Conservation (phyloP, 2,797 vertebrate species). For the Ctenopoma kingsleyae region DNA sequence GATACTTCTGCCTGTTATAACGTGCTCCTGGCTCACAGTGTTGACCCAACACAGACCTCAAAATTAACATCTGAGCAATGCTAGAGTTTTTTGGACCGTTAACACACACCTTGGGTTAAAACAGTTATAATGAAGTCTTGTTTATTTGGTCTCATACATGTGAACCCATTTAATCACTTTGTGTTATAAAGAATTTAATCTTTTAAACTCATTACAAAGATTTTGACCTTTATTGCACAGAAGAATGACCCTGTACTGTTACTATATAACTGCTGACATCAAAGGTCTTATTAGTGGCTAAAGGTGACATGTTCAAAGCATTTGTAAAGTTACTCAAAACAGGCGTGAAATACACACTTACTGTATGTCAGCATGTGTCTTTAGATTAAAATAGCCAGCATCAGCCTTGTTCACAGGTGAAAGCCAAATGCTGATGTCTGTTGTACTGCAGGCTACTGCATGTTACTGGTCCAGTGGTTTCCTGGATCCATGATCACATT, state of each 20-base stretch:
- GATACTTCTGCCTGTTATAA: constrained; percentile 3
- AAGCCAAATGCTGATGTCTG: constrained; percentile 32
- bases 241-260: constrained; percentile 34
- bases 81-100: neutral
- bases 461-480: constrained; percentile 22
- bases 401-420: constrained; percentile 22
- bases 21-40: constrained; percentile 29
- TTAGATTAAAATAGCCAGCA: constrained; percentile 23
- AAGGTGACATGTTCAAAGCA: constrained; percentile 31
- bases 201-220: constrained; percentile 15
- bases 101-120: constrained; percentile 2
- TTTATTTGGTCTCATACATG: constrained; percentile 23
- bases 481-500: constrained; percentile 36
- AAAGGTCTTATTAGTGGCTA: constrained; percentile 17
- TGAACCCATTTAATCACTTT: neutral
- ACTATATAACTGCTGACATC: constrained; percentile 7
- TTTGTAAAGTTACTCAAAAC: constrained; percentile 26
- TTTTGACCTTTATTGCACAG: constrained; percentile 19
- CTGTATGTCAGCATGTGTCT: constrained; percentile 8
- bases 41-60: constrained; percentile 23
- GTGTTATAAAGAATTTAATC: neutral
- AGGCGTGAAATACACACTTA: constrained; percentile 18
- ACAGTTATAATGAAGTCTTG: neutral
- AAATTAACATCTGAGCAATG: constrained; percentile 6
- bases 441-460: constrained; percentile 22